A percentile compares a stretch with the other conserved stretches of the same genome.
These are phyloP conservation scores for Serinus canaria DNA, from an alignment of 2,113 vertebrate species.

Conservation along the genomic window DNA sequence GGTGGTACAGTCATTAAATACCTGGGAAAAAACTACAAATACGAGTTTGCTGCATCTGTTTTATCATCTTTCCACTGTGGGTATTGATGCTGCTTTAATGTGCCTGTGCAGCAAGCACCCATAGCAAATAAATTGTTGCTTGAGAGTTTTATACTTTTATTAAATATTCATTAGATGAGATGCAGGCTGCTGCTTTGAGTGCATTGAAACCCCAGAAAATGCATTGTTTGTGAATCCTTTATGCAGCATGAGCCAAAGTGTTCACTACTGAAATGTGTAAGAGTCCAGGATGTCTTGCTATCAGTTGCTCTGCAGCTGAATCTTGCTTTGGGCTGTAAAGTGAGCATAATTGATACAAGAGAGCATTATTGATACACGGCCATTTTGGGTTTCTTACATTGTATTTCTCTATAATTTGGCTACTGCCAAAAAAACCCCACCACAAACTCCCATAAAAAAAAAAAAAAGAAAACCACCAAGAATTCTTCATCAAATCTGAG, in stretches of 20 bases:
- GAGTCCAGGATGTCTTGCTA: background rate
- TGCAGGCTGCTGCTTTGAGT: background rate
- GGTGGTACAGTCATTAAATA: background rate
- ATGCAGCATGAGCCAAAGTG: background rate
- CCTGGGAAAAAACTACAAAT: background rate
- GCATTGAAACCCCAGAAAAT: background rate
- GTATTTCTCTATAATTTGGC: background rate
- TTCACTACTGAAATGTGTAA: background rate
- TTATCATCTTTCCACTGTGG: background rate
- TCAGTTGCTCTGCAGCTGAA: background rate
- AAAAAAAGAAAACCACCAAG: no score
- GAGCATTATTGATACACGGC: background rate
- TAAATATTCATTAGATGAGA: background rate
- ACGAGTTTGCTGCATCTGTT: background rate
- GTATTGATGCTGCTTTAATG: background rate
- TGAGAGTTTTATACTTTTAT: background rate
- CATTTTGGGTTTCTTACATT: background rate
- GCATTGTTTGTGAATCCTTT: background rate
- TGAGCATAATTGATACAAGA: background rate
- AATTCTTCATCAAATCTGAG: background rate
- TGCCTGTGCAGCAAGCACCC: background rate
- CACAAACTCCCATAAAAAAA: accelerated
- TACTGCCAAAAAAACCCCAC: background rate
- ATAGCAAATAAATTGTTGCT: background rate
- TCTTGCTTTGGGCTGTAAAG: background rate